Evolutionary conservation across 2,113 vertebrate genomes (phyloP), one percentile per base, ranked within the genome.

Genomic region (Reinhardtius hippoglossoides): DNA sequence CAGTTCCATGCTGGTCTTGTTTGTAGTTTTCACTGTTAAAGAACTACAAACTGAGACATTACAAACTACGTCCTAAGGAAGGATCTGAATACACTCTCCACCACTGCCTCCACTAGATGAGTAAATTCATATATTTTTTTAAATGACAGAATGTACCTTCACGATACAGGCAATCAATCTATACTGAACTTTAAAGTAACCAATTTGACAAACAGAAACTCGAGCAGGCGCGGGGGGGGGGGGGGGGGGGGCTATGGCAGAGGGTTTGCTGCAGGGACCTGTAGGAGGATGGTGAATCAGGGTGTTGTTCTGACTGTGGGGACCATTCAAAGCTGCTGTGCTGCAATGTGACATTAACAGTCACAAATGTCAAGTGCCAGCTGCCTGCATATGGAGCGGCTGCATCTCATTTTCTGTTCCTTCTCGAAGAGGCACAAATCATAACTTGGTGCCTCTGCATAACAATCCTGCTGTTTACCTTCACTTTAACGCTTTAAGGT

Each of bases 361-460:
- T 74, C 66, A 75, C 82, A 92, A 88, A 60, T 89, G 87, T 81
- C 83, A 74, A 69, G 71, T 57, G 59, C 60, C 86, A 89, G 75
- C 80, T 92, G 88, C 84, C 76, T 65, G 26, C 67, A 68, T 40
- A 37, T 35, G 10, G 42, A 83, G 72, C 24, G 58, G 35, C 74
- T 68, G 65, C 54, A 50, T 75, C 59, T 80, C 35, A 16, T 57
- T 54, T 78, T 74, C 57, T 3, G 63, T 67, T 55, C 23, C 35
- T 48, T 73, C 1, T 56, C 13, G 9, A 74, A 71, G 5, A 68
- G 37, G 73, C 67, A 76, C 42, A 60, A 24, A 68, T 77, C 4
- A 10, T 13, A 42, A 59, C 3, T 54, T 9, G 73, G 64, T 44
- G 20, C 12, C 18, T 60, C n/a, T 40, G 27, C 3, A 59, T 54